Conservation (phyloP, 2,113 vertebrate species). For the Todiramphus saurophagus region DNA sequence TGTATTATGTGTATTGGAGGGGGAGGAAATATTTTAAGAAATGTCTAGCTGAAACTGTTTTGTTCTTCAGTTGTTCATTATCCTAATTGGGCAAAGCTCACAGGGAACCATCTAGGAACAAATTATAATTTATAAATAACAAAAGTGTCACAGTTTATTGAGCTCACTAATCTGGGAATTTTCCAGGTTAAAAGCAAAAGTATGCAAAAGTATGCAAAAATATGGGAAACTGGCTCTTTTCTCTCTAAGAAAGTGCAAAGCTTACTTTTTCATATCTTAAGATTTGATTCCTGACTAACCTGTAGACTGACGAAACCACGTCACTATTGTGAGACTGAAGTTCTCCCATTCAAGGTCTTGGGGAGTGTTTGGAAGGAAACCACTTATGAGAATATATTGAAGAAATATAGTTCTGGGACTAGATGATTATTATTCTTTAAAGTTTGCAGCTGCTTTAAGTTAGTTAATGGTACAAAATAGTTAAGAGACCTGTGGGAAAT, state of each 20-base stretch:
- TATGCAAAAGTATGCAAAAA: too few species aligned
- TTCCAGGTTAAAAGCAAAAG: not conserved
- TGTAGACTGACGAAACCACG: not conserved
- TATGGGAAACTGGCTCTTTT: not conserved
- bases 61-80: not conserved
- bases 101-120: not conserved
- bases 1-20: not conserved
- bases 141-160: not conserved
- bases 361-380: not conserved
- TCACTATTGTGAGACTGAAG: not conserved
- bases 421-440: not conserved
- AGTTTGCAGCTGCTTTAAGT: not conserved
- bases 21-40: not conserved
- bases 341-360: not conserved
- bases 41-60: not conserved
- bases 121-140: not conserved
- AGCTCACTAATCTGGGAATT: not conserved
- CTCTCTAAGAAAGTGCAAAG: not conserved
- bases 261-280: not conserved
- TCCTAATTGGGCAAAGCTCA: not conserved
- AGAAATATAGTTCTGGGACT: not conserved
- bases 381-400: not conserved
- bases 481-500: not conserved
- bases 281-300: not conserved
- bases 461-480: not conserved